Evolutionary conservation across 2,797 vertebrate genomes (phyloP).

Genomic region (Brotula barbata): DNA sequence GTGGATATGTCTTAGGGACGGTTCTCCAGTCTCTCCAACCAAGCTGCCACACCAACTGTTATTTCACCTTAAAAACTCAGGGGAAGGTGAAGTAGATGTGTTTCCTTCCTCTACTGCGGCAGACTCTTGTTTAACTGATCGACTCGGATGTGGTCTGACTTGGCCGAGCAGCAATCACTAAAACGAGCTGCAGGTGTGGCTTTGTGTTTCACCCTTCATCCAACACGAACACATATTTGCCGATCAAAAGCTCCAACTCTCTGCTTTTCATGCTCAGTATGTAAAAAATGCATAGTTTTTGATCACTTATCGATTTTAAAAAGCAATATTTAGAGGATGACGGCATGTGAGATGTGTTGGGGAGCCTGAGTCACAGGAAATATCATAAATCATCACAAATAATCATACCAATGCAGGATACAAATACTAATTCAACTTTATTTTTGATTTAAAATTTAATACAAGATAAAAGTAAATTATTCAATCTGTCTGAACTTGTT

Average conservation of each 20-base stretch:
- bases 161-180: constrained; percentile 50
- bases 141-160: background rate
- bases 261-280: too few relatives aligned
- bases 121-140: background rate
- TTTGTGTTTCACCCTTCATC: too few relatives aligned
- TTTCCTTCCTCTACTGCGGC: background rate
- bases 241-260: too few relatives aligned
- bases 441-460: constrained; percentile 81
- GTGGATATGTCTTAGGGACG: background rate
- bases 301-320: background rate
- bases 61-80: background rate
- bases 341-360: too few relatives aligned
- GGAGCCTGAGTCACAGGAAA: too few relatives aligned
- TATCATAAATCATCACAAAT: too few relatives aligned
- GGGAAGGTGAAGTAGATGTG: background rate
- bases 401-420: constrained; percentile 26
- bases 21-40: background rate
- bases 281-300: too few relatives aligned
- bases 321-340: background rate
- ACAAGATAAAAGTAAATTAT: constrained; percentile 81
- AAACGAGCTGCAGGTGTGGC: constrained; percentile 60
- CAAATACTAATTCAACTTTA: constrained; percentile 78
- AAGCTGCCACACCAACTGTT: background rate
- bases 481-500: constrained; percentile 74
- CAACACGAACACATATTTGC: too few relatives aligned